Evolutionary conservation across 2,797 vertebrate genomes (phyloP).

Genomic region (Cirrhinus molitorella): DNA sequence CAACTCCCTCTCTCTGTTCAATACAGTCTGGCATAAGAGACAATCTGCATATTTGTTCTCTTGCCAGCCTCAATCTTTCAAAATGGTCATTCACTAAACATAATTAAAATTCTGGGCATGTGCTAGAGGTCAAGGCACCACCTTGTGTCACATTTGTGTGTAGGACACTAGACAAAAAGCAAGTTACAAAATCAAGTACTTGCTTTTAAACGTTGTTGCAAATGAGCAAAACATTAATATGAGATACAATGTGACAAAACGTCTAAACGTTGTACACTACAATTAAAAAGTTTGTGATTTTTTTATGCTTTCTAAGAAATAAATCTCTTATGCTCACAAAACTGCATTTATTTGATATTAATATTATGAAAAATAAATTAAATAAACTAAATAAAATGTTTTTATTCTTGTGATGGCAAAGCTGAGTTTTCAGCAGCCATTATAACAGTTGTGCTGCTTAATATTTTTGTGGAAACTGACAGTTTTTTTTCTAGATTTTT

Average conservation of each 20-base stretch:
- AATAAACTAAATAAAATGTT: too few relatives aligned
- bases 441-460: background rate
- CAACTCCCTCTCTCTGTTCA: slow-evolving; percentile 6
- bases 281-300: too few relatives aligned
- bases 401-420: background rate
- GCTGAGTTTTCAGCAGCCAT: background rate
- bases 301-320: too few relatives aligned
- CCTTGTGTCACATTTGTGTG: slow-evolving; percentile 66
- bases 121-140: slow-evolving; percentile 58
- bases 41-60: slow-evolving; percentile 19
- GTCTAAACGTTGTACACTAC: background rate
- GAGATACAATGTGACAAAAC: background rate
- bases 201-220: background rate
- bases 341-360: background rate
- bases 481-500: background rate
- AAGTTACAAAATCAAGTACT: slow-evolving; percentile 4
- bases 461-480: background rate
- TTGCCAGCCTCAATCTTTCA: slow-evolving; percentile 21
- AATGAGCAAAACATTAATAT: background rate
- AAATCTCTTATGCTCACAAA: background rate
- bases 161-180: slow-evolving; percentile 6
- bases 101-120: slow-evolving; percentile 78
- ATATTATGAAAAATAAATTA: too few relatives aligned
- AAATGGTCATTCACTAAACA: slow-evolving; percentile 70
- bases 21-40: slow-evolving; percentile 28